Evolutionary conservation across 2,888 invertebrate genomes (phyloP).

Genomic region (Clistopyga incitator): DNA sequence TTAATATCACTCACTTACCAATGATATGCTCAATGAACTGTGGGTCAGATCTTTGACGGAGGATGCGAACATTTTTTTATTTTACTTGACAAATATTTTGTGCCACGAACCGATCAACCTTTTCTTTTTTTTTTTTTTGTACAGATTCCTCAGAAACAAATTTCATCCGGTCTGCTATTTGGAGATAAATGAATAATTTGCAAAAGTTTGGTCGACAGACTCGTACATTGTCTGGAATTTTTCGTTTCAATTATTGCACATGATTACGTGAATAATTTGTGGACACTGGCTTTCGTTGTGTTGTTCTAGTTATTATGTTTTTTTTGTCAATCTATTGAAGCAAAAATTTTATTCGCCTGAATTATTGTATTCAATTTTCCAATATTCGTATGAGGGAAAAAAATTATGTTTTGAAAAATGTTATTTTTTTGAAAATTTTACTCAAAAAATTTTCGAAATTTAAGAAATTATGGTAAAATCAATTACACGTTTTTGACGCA

Average conservation of each 20-base stretch:
- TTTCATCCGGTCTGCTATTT: slow-evolving; percentile 5
- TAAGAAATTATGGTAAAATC: too few relatives aligned
- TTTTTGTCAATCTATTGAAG: slow-evolving; percentile 5
- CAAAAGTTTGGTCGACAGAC: slow-evolving; percentile 36
- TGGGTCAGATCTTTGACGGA: slow-evolving; percentile 62
- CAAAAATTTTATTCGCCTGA: background rate
- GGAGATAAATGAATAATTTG: slow-evolving; percentile 29
- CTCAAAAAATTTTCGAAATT: background rate
- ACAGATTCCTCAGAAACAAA: slow-evolving; percentile 28
- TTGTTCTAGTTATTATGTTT: slow-evolving; percentile 43
- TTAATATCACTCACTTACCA: slow-evolving; percentile 77
- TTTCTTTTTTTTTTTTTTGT: slow-evolving; percentile 34
- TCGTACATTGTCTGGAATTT: slow-evolving; percentile 1
- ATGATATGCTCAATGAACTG: slow-evolving; percentile 79
- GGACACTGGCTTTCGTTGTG: slow-evolving; percentile 54
- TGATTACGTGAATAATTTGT: slow-evolving; percentile 23
- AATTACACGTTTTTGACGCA: too few relatives aligned
- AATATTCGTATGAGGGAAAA: background rate
- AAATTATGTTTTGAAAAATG: background rate
- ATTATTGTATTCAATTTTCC: background rate
- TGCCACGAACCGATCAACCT: slow-evolving; percentile 62
- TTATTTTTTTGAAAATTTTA: background rate
- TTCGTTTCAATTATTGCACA: slow-evolving; percentile 41
- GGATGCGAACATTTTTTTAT: slow-evolving; percentile 35
- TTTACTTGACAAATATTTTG: slow-evolving; percentile 40